These are phyloP conservation scores for Hipparchia sbordonii DNA, from an alignment of 2,888 invertebrate species.

Conservation along the genomic window DNA sequence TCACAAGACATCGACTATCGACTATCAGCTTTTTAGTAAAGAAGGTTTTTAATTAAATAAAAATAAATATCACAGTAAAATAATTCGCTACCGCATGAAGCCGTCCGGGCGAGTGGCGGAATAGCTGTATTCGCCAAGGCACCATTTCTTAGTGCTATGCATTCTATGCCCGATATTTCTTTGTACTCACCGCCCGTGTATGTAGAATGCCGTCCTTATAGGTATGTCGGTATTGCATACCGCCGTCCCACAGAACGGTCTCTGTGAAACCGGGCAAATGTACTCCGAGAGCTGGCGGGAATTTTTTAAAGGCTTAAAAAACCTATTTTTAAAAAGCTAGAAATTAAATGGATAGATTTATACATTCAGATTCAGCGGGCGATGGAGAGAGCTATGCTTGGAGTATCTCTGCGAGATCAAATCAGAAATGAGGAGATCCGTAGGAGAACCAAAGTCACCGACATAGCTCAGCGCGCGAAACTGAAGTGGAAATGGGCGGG, in stretches of 20 bases:
- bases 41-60: no score
- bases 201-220: constrained; percentile 57
- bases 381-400: no score
- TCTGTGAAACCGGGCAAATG: constrained; percentile 52
- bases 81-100: constrained; percentile 56
- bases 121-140: constrained; percentile 69
- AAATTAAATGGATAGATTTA: no score
- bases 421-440: no score
- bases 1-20: no score
- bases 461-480: no score
- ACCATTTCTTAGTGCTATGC: constrained; percentile 71
- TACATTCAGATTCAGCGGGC: no score
- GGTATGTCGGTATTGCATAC: constrained; percentile 52
- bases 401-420: no score
- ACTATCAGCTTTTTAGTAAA: no score
- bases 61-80: constrained; percentile 10
- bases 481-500: no score
- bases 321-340: background rate
- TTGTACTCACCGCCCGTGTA: constrained; percentile 65
- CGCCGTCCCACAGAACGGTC: constrained; percentile 46
- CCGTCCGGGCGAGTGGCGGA: constrained; percentile 67
- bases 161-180: constrained; percentile 68
- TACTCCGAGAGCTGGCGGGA: constrained; percentile 12
- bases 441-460: no score
- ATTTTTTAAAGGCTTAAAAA: background rate